Conservation (phyloP, 2,888 invertebrate genomes). For the Abscondita cerata region DNA sequence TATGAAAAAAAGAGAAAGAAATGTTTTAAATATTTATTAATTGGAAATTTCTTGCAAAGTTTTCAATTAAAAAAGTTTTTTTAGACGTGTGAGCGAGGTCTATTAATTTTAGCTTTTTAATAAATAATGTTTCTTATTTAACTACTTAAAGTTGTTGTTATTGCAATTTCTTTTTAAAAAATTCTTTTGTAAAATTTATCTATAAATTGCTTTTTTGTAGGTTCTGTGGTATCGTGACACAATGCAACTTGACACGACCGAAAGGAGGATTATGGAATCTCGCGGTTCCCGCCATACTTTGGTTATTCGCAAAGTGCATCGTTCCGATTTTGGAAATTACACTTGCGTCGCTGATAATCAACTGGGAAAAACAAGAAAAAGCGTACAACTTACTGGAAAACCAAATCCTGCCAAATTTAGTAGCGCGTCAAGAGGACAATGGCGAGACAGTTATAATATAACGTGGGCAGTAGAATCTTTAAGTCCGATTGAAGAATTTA, state of each 20-base stretch:
- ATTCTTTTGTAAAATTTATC: too few species aligned
- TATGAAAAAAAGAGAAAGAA: too few species aligned
- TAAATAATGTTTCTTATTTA: too few species aligned
- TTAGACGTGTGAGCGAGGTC: too few species aligned
- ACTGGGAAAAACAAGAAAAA: constrained; percentile 70
- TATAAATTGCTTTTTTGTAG: constrained; percentile 52
- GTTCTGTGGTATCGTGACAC: constrained; percentile 74
- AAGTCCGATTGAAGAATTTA: constrained; percentile 72
- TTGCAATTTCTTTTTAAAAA: too few species aligned
- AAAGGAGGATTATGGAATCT: constrained; percentile 70
- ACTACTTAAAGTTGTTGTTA: too few species aligned
- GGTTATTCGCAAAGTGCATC: constrained; percentile 71
- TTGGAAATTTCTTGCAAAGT: too few species aligned
- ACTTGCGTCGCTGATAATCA: constrained; percentile 74
- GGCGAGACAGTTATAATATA: constrained; percentile 69
- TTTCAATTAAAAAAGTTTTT: too few species aligned
- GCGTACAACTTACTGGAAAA: constrained; percentile 70
- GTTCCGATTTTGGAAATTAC: constrained; percentile 74
- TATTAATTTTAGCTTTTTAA: too few species aligned
- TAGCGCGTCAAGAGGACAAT: constrained; percentile 68
- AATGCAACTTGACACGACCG: constrained; percentile 72
- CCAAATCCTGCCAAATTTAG: constrained; percentile 71
- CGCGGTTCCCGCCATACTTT: constrained; percentile 71
- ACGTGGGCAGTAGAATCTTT: constrained; percentile 73
- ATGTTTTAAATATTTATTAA: too few species aligned